Evolutionary conservation across 2,113 vertebrate species (phyloP), one percentile per base, ranked within the genome.

Genomic region (Phylloscopus trochilus): DNA sequence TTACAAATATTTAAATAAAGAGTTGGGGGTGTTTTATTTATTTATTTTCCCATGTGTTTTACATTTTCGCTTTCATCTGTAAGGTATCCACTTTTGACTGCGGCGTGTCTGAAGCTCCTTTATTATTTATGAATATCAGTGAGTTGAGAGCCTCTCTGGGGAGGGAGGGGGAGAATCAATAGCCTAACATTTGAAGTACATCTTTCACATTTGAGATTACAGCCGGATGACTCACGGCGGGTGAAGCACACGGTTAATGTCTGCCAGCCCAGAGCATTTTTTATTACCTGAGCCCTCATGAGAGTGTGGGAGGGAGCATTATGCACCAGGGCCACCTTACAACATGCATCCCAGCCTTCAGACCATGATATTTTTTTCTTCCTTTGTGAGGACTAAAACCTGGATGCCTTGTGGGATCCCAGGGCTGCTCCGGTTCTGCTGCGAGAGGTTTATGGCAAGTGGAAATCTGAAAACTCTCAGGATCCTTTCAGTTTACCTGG

Each of bases 81-180:
- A 68, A 85, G 56, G 47, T 84, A 74, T 39, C 68, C 55, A 69
- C 33, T 93, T 82, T 49, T 86, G n/a, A 63, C 73, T 68, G 44
- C 24, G 7, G 60, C 1, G 0, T 41, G 49, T 49, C 70, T 62
- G 62, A 73, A 67, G 21, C n/a, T 93, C 47, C 27, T 94, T 63
- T 86, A 90, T 94, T 89, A 95, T 95, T 93, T 91, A 87, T 82
- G 83, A 96, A 20, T 89, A 93, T 84, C 80, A 84, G 86, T 41
- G 47, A 86, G 68, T 13, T 89, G 60, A 77, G 68, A 81, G 47
- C 15, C 4, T 78, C 66, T 83, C 92, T 59, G 13, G 22, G 84
- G 87, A 93, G 90, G 84, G 52, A 66, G 30, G 58, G 35, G 73
- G 63, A 67, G 59, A 90, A 94, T 89, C 72, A 41, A 52, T 62